phyloP scores from a whole-genome alignment of 2,888 invertebrate genomes.

The Parascotia fuliginaria region DNA sequence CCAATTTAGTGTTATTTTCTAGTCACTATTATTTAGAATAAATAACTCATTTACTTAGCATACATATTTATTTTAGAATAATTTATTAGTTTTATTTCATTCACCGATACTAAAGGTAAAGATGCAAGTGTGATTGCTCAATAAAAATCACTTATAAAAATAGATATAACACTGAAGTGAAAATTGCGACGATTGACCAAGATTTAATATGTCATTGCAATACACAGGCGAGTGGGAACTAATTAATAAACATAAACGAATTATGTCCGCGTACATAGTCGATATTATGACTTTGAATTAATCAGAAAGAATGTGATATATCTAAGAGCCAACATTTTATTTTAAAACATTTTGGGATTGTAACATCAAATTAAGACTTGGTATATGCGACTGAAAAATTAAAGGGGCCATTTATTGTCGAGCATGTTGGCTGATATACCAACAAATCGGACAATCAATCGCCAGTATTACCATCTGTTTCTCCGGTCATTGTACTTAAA shows the following conservation, averaged over 20 bases:
- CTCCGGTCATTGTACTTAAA: background rate
- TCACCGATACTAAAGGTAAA: background rate
- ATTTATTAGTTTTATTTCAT: slow-evolving; percentile 18
- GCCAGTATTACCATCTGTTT: background rate
- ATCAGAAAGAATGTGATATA: slow-evolving; percentile 40
- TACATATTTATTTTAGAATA: slow-evolving; percentile 4
- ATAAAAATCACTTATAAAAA: slow-evolving; percentile 20
- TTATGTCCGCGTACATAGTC: slow-evolving; percentile 27
- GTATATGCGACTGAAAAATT: slow-evolving; percentile 15
- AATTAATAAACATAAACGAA: slow-evolving; percentile 20
- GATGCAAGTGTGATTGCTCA: slow-evolving; percentile 41
- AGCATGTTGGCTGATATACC: background rate
- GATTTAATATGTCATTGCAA: slow-evolving; percentile 46
- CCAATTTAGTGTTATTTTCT: slow-evolving; percentile 20
- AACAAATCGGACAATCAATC: background rate
- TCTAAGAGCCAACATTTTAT: slow-evolving; percentile 23
- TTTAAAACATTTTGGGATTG: slow-evolving; percentile 24
- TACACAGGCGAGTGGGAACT: slow-evolving; percentile 30
- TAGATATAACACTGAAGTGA: slow-evolving; percentile 15
- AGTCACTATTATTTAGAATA: slow-evolving; percentile 23
- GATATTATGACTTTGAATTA: slow-evolving; percentile 27
- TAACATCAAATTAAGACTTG: slow-evolving; percentile 18
- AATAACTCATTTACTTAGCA: slow-evolving; percentile 5
- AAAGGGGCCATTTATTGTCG: background rate
- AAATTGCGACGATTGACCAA: slow-evolving; percentile 48